A percentile compares a stretch with the other conserved stretches of the same genome.
Conservation (phyloP, 2,888 invertebrate genomes). For the Ophonus ardosiacus region DNA sequence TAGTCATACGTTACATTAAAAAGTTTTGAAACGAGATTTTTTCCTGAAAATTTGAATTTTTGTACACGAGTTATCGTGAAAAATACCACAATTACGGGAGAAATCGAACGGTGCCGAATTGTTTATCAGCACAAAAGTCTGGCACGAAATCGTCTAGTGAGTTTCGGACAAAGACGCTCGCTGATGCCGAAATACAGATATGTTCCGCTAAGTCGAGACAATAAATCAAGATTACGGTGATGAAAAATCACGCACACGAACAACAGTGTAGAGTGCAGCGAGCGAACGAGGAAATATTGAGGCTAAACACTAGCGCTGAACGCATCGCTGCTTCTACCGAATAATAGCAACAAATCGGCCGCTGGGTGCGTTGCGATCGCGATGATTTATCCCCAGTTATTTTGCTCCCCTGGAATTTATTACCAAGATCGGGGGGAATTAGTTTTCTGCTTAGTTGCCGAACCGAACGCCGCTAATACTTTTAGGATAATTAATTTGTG, state of each 20-base stretch:
- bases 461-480: background rate
- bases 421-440: background rate
- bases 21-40: no score
- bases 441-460: background rate
- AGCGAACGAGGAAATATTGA: conserved; percentile 27
- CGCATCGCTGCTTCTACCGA: conserved; percentile 2
- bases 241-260: conserved; percentile 37
- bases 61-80: no score
- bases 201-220: conserved; percentile 19
- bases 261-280: conserved; percentile 29
- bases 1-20: no score
- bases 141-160: background rate
- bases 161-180: background rate
- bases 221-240: conserved; percentile 47
- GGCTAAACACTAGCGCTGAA: conserved; percentile 2
- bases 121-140: background rate
- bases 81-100: background rate
- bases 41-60: no score
- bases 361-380: background rate
- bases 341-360: conserved; percentile 26
- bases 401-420: background rate
- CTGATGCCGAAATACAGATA: conserved; percentile 33
- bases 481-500: background rate
- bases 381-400: background rate
- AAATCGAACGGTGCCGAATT: background rate